phyloP scores from a whole-genome alignment of 2,888 invertebrate species.

The Lycocerus yunnanus region DNA sequence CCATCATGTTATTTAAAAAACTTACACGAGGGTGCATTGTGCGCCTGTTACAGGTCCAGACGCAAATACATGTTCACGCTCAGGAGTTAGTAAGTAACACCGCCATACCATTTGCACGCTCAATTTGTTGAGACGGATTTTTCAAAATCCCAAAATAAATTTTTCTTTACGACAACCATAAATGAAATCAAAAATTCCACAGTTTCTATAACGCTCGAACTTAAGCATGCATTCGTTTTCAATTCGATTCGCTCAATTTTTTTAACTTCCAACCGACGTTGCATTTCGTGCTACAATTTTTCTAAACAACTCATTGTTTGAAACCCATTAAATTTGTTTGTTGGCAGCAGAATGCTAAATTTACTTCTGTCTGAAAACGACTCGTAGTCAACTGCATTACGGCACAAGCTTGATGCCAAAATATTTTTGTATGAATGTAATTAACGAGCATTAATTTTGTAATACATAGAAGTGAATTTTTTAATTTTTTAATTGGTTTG shows the following conservation, averaged over 20 bases:
- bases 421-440: constrained; percentile 34
- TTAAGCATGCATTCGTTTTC: background rate
- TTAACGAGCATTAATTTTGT: constrained; percentile 21
- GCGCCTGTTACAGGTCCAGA: constrained; percentile 60
- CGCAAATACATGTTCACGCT: constrained; percentile 62
- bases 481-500: background rate
- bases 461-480: background rate
- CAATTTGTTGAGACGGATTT: constrained; percentile 12
- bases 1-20: background rate
- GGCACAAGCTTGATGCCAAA: constrained; percentile 32
- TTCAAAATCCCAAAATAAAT: constrained; percentile 3
- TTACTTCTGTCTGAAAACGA: constrained; percentile 27
- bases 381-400: constrained; percentile 26
- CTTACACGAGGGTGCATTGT: constrained; percentile 18
- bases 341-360: constrained; percentile 22
- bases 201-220: constrained; percentile 22
- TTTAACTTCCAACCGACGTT: background rate
- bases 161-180: background rate
- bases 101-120: constrained; percentile 13
- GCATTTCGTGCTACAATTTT: constrained; percentile 1
- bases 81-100: constrained; percentile 63
- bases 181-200: constrained; percentile 31
- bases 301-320: constrained; percentile 1
- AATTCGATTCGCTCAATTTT: too few relatives aligned
- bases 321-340: constrained; percentile 8